Evolutionary conservation across 2,888 invertebrate species (phyloP).

Genomic region (Cylindroiulus punctatus): DNA sequence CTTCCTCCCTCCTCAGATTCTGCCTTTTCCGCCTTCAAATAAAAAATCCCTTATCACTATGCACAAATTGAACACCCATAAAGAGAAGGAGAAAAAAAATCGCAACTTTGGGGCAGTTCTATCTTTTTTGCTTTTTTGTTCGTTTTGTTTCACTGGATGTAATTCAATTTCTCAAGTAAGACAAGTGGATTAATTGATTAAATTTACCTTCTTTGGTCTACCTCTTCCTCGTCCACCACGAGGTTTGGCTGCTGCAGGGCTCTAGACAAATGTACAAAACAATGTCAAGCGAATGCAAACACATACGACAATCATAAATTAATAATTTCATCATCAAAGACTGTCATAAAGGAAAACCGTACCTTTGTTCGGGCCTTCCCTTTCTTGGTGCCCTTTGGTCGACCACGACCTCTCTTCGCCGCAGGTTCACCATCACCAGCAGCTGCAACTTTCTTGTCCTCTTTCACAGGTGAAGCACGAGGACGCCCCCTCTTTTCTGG

Average conservation of each 20-base stretch:
- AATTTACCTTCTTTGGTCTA: conserved; percentile 65
- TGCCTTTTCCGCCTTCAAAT: background rate
- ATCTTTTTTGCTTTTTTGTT: too few species aligned
- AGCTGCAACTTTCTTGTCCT: conserved; percentile 50
- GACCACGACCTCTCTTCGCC: conserved; percentile 70
- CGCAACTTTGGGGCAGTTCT: too few species aligned
- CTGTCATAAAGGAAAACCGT: conserved; percentile 31
- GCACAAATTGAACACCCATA: too few species aligned
- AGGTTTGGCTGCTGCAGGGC: conserved; percentile 59
- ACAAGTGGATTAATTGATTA: background rate
- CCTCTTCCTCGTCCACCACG: conserved; percentile 66
- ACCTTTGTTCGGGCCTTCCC: conserved; percentile 66
- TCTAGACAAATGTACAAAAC: background rate
- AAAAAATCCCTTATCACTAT: background rate
- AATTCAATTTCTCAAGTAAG: too few species aligned
- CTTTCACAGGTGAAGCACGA: conserved; percentile 43
- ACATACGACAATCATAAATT: background rate
- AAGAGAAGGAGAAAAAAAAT: too few species aligned
- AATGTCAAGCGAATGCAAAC: background rate
- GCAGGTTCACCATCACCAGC: conserved; percentile 64
- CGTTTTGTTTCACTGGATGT: too few species aligned
- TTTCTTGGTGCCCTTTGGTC: conserved; percentile 71
- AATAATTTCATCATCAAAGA: background rate
- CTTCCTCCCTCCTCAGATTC: conserved; percentile 53
- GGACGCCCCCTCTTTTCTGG: conserved; percentile 44